phyloP scores from a whole-genome alignment of 2,888 invertebrate species.

The Phyllotreta striolata region DNA sequence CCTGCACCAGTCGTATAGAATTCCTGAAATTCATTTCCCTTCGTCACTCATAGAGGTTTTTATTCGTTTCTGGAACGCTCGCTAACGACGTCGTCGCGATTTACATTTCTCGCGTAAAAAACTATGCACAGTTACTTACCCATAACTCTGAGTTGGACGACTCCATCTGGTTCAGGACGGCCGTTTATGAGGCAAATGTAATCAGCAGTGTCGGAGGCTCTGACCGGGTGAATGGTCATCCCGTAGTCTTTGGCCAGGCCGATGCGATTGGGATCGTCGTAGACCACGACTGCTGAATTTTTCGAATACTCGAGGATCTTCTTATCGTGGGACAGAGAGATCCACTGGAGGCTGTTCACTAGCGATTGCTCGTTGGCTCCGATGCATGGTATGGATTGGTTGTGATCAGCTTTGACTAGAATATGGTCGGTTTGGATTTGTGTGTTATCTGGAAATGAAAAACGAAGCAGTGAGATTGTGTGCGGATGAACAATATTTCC shows the following conservation, averaged over 20 bases:
- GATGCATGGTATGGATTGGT: constrained; percentile 72
- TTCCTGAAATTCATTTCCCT: no score
- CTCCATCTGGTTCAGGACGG: constrained; percentile 71
- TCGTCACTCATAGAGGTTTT: no score
- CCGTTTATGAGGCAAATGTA: constrained; percentile 75
- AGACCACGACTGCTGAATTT: constrained; percentile 61
- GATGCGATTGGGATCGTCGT: constrained; percentile 65
- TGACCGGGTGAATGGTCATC: constrained; percentile 69
- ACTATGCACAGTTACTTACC: constrained; percentile 65
- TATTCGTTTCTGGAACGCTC: neutral
- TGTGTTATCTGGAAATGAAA: constrained; percentile 66
- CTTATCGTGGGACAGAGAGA: constrained; percentile 59
- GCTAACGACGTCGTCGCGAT: neutral
- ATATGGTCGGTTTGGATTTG: constrained; percentile 67
- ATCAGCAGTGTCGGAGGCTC: constrained; percentile 70
- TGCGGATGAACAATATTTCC: constrained; percentile 6
- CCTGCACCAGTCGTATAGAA: no score
- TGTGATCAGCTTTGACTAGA: constrained; percentile 70
- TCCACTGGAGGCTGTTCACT: constrained; percentile 72
- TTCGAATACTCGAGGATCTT: constrained; percentile 65
- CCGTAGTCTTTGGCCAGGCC: constrained; percentile 69
- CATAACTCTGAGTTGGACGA: constrained; percentile 72
- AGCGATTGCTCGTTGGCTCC: constrained; percentile 73
- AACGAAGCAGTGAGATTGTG: neutral
- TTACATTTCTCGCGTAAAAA: neutral